Conservation (phyloP, 2,888 invertebrate species). For the Nephrocerus scutellatus region DNA sequence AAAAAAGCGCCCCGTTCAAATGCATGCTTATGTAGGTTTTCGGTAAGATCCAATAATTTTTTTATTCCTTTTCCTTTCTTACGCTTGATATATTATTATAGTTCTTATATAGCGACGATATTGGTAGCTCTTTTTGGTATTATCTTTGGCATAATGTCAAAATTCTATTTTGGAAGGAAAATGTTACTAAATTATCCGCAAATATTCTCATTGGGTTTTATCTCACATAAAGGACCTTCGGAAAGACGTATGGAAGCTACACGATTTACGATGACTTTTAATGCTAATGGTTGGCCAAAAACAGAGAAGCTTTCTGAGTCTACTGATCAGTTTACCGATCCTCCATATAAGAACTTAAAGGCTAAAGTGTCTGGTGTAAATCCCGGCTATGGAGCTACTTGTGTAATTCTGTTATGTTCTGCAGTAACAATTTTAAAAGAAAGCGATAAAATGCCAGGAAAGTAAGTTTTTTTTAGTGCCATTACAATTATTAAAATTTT, state of each 20-base stretch:
- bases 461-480: constrained; percentile 50
- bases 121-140: constrained; percentile 52
- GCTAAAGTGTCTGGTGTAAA: constrained; percentile 54
- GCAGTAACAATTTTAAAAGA: constrained; percentile 73
- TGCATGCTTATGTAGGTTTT: constrained; percentile 64
- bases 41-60: constrained; percentile 27
- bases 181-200: constrained; percentile 63
- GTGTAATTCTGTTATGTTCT: constrained; percentile 62
- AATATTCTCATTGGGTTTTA: constrained; percentile 64
- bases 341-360: constrained; percentile 59
- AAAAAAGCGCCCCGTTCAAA: constrained; percentile 69
- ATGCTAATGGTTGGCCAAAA: constrained; percentile 71
- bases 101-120: constrained; percentile 52
- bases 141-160: constrained; percentile 57
- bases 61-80: constrained; percentile 5
- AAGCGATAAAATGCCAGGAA: constrained; percentile 63
- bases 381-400: constrained; percentile 75
- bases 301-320: constrained; percentile 53
- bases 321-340: constrained; percentile 48
- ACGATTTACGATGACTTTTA: constrained; percentile 61
- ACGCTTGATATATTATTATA: constrained; percentile 22
- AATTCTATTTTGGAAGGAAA: constrained; percentile 56
- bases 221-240: constrained; percentile 60
- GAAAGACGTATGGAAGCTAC: constrained; percentile 55
- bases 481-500: neutral